A percentile compares a stretch with the other conserved stretches of the same genome.
Evolutionary conservation across 2,113 vertebrate species (phyloP).

Genomic region (Cyphomyrus discorhynchus): DNA sequence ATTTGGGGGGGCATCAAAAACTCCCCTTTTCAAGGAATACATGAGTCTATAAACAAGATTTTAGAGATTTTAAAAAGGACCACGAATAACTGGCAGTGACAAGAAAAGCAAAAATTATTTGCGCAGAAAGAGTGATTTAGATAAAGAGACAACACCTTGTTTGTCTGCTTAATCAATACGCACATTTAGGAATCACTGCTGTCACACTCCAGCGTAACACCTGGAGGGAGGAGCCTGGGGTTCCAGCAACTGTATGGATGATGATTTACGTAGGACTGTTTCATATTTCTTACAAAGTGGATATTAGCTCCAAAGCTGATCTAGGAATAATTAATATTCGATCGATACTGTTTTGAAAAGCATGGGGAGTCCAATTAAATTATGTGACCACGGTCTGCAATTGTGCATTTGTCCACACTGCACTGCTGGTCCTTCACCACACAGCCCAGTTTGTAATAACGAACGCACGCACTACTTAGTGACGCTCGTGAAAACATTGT

Average conservation of each 20-base stretch:
- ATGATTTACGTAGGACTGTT: background rate
- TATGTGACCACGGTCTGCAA: background rate
- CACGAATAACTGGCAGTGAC: background rate
- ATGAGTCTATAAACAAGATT: conserved; percentile 5
- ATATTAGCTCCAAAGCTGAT: background rate
- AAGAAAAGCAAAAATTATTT: background rate
- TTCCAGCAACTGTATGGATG: background rate
- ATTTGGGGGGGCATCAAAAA: background rate
- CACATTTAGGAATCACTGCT: background rate
- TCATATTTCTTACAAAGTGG: background rate
- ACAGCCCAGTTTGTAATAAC: background rate
- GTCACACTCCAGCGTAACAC: background rate
- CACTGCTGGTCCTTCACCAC: background rate
- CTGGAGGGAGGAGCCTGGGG: background rate
- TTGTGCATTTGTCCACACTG: background rate
- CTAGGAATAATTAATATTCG: background rate
- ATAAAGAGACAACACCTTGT: background rate
- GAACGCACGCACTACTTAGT: background rate
- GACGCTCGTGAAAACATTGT: background rate
- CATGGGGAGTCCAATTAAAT: background rate
- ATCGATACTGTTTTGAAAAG: background rate
- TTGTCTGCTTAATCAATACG: background rate
- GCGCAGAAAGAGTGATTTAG: background rate
- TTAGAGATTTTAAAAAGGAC: background rate
- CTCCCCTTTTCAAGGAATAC: background rate